Percentiles rank a stretch among this genome's conserved stretches.
phyloP scores from a whole-genome alignment of 2,113 vertebrate genomes.

The Pomatostomus ruficeps region DNA sequence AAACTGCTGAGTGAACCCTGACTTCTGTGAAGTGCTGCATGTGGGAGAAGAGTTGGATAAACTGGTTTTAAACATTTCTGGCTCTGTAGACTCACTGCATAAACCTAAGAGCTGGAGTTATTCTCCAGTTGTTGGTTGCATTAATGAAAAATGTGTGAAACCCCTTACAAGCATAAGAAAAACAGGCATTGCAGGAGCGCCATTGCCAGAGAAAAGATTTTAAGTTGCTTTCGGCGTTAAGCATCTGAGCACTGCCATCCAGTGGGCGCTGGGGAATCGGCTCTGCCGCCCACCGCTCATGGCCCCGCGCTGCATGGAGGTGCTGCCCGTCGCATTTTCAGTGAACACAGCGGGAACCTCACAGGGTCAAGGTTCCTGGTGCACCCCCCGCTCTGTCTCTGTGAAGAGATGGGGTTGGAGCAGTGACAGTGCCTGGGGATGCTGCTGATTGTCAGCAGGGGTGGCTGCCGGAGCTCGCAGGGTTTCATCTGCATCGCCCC shows the following conservation, averaged over 20 bases:
- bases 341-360: rapidly evolving
- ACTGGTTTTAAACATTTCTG: neutral
- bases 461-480: neutral
- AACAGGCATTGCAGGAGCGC: neutral
- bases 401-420: neutral
- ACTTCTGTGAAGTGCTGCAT: neutral
- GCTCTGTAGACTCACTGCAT: neutral
- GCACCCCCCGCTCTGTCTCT: neutral
- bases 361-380: neutral
- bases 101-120: neutral
- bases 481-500: neutral
- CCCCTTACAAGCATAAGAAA: neutral
- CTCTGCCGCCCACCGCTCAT: neutral
- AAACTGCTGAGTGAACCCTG: neutral
- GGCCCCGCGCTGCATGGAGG: neutral
- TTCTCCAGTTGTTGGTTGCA: neutral
- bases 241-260: conserved; percentile 31
- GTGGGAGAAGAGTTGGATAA: neutral
- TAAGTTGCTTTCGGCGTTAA: neutral
- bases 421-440: neutral
- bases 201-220: neutral
- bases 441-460: neutral
- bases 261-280: neutral
- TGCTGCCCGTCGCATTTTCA: neutral
- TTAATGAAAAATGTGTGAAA: neutral